phyloP scores from a whole-genome alignment of 2,888 invertebrate species.

The Coelopa pilipes region DNA sequence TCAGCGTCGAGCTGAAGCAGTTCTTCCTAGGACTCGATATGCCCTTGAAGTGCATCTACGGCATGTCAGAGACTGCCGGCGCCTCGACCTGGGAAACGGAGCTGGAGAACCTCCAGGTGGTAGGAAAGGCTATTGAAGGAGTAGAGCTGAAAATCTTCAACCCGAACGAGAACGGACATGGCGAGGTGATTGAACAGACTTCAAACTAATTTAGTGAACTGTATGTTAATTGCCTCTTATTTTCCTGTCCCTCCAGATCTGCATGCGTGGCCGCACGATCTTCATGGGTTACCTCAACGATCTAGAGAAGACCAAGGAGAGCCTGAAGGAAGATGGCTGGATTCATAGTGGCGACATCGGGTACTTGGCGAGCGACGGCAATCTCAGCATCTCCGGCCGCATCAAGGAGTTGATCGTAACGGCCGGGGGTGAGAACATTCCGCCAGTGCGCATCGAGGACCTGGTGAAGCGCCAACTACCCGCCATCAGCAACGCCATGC shows the following conservation, averaged over 20 bases:
- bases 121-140: constrained; percentile 77
- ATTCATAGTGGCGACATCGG: constrained; percentile 90
- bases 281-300: constrained; percentile 89
- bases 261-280: constrained; percentile 80
- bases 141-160: constrained; percentile 76
- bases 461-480: constrained; percentile 78
- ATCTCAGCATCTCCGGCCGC: constrained; percentile 79
- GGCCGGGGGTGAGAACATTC: constrained; percentile 93
- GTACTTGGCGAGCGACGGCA: constrained; percentile 76
- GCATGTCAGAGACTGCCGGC: constrained; percentile 90
- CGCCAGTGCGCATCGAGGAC: constrained; percentile 87
- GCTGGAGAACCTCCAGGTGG: constrained; percentile 71
- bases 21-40: constrained; percentile 89
- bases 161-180: constrained; percentile 78
- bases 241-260: constrained; percentile 66
- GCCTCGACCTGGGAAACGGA: constrained; percentile 70
- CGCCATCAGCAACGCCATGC: constrained; percentile 81
- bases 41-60: constrained; percentile 83
- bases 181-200: constrained; percentile 68
- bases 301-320: constrained; percentile 77
- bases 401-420: constrained; percentile 88
- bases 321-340: constrained; percentile 84
- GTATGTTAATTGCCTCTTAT: background rate
- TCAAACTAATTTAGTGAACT: background rate
- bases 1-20: constrained; percentile 80